Base-by-base conservation (phyloP, 2,797 vertebrate species). In the Gobio occitaniae region DNA sequence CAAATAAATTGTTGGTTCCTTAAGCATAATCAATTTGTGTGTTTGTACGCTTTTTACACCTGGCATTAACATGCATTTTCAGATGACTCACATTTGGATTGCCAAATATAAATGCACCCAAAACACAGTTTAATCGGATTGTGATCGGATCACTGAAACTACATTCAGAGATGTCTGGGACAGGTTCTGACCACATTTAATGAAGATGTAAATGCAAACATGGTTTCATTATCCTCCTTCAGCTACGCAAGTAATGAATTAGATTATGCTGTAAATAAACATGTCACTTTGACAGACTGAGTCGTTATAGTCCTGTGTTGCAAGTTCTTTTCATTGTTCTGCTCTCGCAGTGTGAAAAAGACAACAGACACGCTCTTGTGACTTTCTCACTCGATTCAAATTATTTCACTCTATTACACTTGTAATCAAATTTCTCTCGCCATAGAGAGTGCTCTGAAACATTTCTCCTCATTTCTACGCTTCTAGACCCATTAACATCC, bases 231-330 rank as follows among this genome's bases (percentile, higher is more conserved):
- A 59, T 59, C 21, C 3, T 1, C 36, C n/a, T 59, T 77, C 36
- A 59, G 52, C 19, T 41, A 77, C 12, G 13, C 36, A 41, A 77
- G 52, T 10, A 59, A 59, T 41, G n/a, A 77, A 59, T 38, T 0
- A 15, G 32, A 38, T 76, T 38, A 4, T 15, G 74, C 74, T 77
- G 13, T 61, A 59, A 77, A 77, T 44, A 77, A 77, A 59, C 75
- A 56, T 56, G 36, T 59, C 75, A 59, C 54, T 41, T 61, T 61
- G 74, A 44, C 7, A 41, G 75, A 77, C 3, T 16, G 19, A 61
- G 75, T 29, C 21, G n/a, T 61, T 44, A n/a, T 44, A 44, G 21
- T 16, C 36, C 13, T 41, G 56, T 78, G 56, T 78, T 78, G 21
- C 38, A 78, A 25, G 75, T 25, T 78, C 19, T 59, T 59, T 77